phyloP scores from a whole-genome alignment of 92 coral and sea anemone genomes.

The Zoanthus sociatus region DNA sequence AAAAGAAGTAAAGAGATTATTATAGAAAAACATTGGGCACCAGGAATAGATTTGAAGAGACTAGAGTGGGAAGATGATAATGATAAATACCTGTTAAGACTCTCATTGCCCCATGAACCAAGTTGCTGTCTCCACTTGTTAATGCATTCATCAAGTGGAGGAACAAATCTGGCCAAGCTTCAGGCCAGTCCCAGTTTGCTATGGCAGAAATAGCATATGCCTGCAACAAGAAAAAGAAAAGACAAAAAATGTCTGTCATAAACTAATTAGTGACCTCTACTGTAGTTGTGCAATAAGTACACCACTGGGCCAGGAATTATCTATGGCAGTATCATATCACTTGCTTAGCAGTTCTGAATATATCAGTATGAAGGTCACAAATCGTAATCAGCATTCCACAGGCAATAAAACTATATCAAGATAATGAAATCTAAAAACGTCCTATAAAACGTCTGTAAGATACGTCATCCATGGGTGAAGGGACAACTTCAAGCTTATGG shows the following conservation, averaged over 20 bases:
- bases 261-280: not conserved
- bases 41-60: not conserved
- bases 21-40: too few species aligned
- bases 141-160: slow-evolving; percentile 91
- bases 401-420: too few species aligned
- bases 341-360: too few species aligned
- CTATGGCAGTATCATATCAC: too few species aligned
- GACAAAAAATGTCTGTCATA: not conserved
- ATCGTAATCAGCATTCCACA: too few species aligned
- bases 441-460: too few species aligned
- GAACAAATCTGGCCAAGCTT: slow-evolving; percentile 97
- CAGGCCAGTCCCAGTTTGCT: slow-evolving; percentile 99
- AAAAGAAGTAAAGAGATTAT: too few species aligned
- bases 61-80: not conserved
- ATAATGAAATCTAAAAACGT: too few species aligned
- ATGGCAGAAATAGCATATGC: slow-evolving; percentile 99
- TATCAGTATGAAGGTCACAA: too few species aligned
- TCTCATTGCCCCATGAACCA: slow-evolving; percentile 98
- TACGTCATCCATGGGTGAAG: too few species aligned
- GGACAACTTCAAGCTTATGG: too few species aligned
- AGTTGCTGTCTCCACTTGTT: slow-evolving; percentile 85
- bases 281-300: not conserved
- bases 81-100: slow-evolving; percentile 84
- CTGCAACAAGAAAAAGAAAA: slow-evolving; percentile 48
- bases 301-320: too few species aligned